Conservation (phyloP, 2,888 invertebrate genomes). For the Drosophila longiperda region DNA sequence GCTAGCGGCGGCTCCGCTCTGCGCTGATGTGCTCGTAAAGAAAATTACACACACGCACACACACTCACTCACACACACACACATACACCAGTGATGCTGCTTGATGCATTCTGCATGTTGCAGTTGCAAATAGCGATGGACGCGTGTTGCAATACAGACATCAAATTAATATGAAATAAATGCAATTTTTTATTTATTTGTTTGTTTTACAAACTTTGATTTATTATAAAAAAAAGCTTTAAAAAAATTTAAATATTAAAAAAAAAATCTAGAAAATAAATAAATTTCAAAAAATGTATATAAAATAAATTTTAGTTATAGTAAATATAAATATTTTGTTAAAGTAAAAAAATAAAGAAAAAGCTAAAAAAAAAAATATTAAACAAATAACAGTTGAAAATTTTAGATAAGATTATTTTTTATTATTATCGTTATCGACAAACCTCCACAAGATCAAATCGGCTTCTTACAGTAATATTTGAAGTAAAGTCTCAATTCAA, state of each 20-base stretch:
- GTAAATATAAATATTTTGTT: not conserved
- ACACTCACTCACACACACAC: conserved; percentile 11
- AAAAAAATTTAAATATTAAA: not conserved
- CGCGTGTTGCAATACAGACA: not conserved
- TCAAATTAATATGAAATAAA: not conserved
- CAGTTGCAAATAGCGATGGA: conserved; percentile 1
- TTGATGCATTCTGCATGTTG: conserved; percentile 4
- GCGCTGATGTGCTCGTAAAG: conserved; percentile 56
- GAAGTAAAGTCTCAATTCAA: not conserved
- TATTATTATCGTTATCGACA: not conserved
- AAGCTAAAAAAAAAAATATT: not conserved
- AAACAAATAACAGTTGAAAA: not conserved
- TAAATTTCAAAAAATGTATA: not conserved
- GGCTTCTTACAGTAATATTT: not conserved
- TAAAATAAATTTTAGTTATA: too few relatives aligned
- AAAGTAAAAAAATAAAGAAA: not conserved
- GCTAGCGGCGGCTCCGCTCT: conserved; percentile 21
- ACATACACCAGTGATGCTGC: conserved; percentile 42
- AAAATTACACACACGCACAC: conserved; percentile 58
- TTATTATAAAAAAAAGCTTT: not conserved
- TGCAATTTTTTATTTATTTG: not conserved
- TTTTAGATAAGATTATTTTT: not conserved
- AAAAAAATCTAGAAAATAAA: not conserved
- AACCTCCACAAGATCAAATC: not conserved
- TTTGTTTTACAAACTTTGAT: not conserved